These are phyloP conservation scores for Kryptolebias ocellatus DNA, from an alignment of 2,797 vertebrate genomes.

Conservation along the genomic window DNA sequence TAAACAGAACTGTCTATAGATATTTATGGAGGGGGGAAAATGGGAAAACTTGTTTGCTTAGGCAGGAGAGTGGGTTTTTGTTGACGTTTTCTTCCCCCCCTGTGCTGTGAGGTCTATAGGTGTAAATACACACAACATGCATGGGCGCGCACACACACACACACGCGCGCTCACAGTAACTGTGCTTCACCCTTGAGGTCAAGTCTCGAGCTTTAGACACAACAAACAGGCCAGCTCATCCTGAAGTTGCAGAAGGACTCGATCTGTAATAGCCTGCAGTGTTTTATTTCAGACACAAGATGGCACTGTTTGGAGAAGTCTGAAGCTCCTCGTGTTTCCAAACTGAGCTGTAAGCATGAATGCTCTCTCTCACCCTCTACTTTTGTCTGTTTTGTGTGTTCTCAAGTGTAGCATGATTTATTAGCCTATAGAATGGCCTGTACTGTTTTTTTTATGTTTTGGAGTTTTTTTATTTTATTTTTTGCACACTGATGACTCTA, in stretches of 20 bases:
- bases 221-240: slow-evolving; percentile 45
- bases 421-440: slow-evolving; percentile 69
- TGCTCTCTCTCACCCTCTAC: slow-evolving; percentile 18
- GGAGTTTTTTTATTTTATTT: slow-evolving; percentile 40
- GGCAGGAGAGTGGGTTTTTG: slow-evolving; percentile 35
- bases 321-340: slow-evolving; percentile 30
- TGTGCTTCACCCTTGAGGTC: slow-evolving; percentile 34
- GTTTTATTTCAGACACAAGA: slow-evolving; percentile 42
- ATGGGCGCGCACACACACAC: slow-evolving; percentile 27
- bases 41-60: slow-evolving; percentile 30
- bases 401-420: slow-evolving; percentile 65
- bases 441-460: slow-evolving; percentile 67
- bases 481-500: slow-evolving; percentile 75
- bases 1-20: slow-evolving; percentile 67
- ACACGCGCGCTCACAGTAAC: slow-evolving; percentile 15
- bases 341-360: slow-evolving; percentile 33
- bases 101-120: slow-evolving; percentile 28
- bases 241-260: slow-evolving; percentile 79
- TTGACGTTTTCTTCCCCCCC: neutral
- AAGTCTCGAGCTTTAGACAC: slow-evolving; percentile 42
- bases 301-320: slow-evolving; percentile 34
- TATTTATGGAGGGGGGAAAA: slow-evolving; percentile 68
- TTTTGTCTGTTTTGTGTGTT: slow-evolving; percentile 26
- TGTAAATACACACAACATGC: slow-evolving; percentile 64
- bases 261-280: slow-evolving; percentile 30